Evolutionary conservation across 2,797 vertebrate genomes (phyloP), one percentile per base, ranked within the genome.

Genomic region (Lycodopsis pacificus): DNA sequence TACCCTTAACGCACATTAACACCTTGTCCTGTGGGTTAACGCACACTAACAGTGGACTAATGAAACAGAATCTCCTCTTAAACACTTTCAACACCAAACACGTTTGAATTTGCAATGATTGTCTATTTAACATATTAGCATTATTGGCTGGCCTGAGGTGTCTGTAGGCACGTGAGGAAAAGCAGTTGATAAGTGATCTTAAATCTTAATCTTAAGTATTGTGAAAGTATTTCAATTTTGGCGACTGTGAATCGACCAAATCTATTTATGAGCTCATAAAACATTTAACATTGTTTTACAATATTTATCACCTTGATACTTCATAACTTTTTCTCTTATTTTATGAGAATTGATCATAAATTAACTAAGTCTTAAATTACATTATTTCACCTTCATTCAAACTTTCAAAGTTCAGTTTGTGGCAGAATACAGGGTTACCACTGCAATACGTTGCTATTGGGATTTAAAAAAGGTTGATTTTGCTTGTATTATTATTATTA

Each of bases 1-100:
- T 30, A 12, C 63, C 25, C 54, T 80, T 65, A 79, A 76, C 73
- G 61, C 83, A 82, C 79, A 82, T 81, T 76, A 62, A 64, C 82
- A 82, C 73, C 73, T 79, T 22, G 57, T 84, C 69, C 66, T 64
- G 51, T 36, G 40, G 65, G 38, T 65, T 14, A 65, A 71, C 68
- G 44, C 51, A 80, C 48, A 13, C 56, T 5, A 36, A n/a, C 9
- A 63, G 70, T 56, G 38, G 19, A 69, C 54, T 54, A 32, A 49
- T 66, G 46, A 73, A 14, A 14, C 17, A 42, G 61, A 13, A 77
- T 76, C 79, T 38, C 48, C 13, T 68, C 40, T 38, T 11, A 48
- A 79, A 68, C 32, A 59, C 34, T 22, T 62, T 46, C 5, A 25
- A 6, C 15, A 44, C 17, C 22, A 36, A 58, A 46, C 63, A 20